A percentile compares a stretch with the other conserved stretches of the same genome.
These are phyloP conservation scores for Ectemnius continuus DNA, from an alignment of 2,888 invertebrate species.

Conservation along the genomic window DNA sequence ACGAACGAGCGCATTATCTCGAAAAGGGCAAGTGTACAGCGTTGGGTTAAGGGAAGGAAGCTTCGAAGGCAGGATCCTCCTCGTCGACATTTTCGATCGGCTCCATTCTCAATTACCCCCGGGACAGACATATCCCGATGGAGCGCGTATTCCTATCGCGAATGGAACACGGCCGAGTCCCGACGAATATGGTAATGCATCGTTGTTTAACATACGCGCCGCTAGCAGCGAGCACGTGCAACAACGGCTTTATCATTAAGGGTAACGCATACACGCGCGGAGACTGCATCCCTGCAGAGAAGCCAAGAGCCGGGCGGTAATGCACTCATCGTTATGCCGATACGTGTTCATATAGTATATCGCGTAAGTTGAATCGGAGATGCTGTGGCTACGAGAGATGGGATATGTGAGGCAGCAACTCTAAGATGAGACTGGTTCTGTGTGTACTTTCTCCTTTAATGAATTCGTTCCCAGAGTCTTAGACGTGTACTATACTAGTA, in stretches of 20 bases:
- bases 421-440: no score
- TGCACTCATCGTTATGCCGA: conserved; percentile 44
- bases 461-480: no score
- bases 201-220: conserved; percentile 66
- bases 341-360: conserved; percentile 11
- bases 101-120: conserved; percentile 45
- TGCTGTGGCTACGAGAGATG: no score
- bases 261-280: conserved; percentile 54
- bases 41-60: no score
- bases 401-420: no score
- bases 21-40: background rate
- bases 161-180: conserved; percentile 32
- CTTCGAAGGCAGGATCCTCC: background rate
- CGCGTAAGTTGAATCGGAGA: no score
- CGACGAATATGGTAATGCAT: conserved; percentile 65
- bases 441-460: no score
- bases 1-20: background rate
- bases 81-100: conserved; percentile 17
- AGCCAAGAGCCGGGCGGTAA: conserved; percentile 29
- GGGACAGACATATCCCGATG: conserved; percentile 36
- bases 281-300: conserved; percentile 40
- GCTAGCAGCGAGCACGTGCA: conserved; percentile 63
- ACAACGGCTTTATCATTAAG: conserved; percentile 70
- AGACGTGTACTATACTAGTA: no score
- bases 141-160: conserved; percentile 29